Evolutionary conservation across 2,888 invertebrate species (phyloP), one percentile per base, ranked within the genome.

Genomic region (Drosophila testacea): DNA sequence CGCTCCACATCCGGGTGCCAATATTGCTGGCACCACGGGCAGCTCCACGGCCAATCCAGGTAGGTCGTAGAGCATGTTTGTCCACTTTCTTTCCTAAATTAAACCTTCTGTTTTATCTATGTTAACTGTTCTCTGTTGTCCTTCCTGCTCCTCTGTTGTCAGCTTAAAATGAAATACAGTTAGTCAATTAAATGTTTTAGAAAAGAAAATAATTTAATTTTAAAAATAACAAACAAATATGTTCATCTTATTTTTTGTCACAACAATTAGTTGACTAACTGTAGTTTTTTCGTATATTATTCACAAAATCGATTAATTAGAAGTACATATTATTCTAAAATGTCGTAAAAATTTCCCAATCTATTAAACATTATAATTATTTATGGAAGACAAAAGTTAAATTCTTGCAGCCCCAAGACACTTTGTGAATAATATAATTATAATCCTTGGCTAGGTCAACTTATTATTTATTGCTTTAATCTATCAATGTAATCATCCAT

Each of bases 1-100:
- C 81, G 81, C 85, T 79, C 70, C 85, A 55, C 92, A 90, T 62
- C 70, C 82, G 42, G 65, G 62, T 67, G 76, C 64, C 69, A 72
- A 60, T 68, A 48, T 46, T 13, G 57, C 78, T 55, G 72, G 68
- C 56, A 60, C 66, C 66, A 66, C 83, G 52, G 73, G 52, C 71
- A 77, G 77, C 83, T 57, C 59, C 77, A 61, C 81, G 64, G 78
- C 68, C 69, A 82, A 86, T 55, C 83, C 83, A 92, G 93, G 93
- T 93, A 93, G 92, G 93, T 91, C 79, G 83, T 92, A 93, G 92
- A 86, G 92, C 92, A 93, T 92, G 91, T 67, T 74, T 89, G 81
- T 87, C 38, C 52, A 47, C 30, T 36, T 9, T 38, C 4, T 5
- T 22, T 22, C 22, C n/a, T 4, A 27, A 50, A 46, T 36, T 1